A percentile compares a stretch with the other conserved stretches of the same genome.
Evolutionary conservation across 2,797 vertebrate species (phyloP).

Genomic region (Macrochelys suwanniensis): DNA sequence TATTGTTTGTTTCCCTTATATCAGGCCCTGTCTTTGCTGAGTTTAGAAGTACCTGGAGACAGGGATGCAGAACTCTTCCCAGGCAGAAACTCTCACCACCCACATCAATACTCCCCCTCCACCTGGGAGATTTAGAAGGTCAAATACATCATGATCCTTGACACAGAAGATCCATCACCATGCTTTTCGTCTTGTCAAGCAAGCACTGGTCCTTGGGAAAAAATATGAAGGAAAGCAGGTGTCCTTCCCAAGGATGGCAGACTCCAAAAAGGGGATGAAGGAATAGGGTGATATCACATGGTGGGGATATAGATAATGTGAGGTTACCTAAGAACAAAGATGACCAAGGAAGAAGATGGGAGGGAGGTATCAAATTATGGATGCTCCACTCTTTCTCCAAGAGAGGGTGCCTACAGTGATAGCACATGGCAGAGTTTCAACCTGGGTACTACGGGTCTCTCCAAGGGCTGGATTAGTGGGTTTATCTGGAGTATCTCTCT

Average conservation of each 20-base stretch:
- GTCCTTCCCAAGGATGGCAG: neutral
- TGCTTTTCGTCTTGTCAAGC: no score
- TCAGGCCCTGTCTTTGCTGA: neutral
- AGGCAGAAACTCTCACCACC: neutral
- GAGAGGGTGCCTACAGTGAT: neutral
- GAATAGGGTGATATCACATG: neutral
- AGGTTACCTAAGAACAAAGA: no score
- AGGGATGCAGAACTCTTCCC: rapidly evolving
- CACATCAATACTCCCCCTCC: neutral
- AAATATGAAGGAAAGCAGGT: neutral
- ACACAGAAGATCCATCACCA: neutral
- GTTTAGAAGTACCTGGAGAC: rapidly evolving
- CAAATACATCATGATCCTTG: neutral
- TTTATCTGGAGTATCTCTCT: neutral
- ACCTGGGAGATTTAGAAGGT: neutral
- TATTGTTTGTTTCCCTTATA: neutral
- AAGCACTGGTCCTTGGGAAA: neutral
- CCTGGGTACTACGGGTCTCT: neutral
- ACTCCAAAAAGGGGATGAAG: neutral
- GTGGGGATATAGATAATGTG: no score
- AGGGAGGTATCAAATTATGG: neutral
- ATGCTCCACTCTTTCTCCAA: neutral
- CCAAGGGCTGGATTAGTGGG: neutral
- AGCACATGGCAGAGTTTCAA: neutral
- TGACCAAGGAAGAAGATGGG: neutral